phyloP scores from a whole-genome alignment of 2,113 vertebrate species.

The Heterochromis multidens region DNA sequence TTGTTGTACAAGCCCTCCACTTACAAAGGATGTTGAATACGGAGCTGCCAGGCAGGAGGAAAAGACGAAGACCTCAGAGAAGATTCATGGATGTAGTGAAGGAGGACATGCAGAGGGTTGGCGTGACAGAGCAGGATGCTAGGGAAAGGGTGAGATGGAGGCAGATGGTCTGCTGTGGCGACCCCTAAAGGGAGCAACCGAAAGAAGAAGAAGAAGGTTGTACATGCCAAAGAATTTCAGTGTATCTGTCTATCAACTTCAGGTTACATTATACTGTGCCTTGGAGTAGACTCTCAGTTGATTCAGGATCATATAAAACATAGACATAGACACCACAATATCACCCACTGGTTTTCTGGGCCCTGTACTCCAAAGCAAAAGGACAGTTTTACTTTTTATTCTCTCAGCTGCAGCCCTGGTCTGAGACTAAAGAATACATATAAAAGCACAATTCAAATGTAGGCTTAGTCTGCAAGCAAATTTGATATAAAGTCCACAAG shows the following conservation, averaged over 20 bases:
- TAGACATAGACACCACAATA: not conserved
- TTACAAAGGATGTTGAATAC: not conserved
- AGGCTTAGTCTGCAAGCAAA: not conserved
- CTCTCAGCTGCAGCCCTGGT: not conserved
- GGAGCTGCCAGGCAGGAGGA: not conserved
- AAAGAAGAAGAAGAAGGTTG: not conserved
- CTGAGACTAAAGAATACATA: too few species aligned
- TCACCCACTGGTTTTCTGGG: not conserved
- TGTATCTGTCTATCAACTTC: not conserved
- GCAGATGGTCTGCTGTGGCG: not conserved
- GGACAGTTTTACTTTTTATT: not conserved
- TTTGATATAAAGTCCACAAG: too few species aligned
- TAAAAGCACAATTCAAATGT: too few species aligned
- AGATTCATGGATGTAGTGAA: not conserved
- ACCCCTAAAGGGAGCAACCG: rapidly evolving
- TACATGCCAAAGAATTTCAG: rapidly evolving
- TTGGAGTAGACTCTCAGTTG: not conserved
- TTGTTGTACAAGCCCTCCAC: not conserved
- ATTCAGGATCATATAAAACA: not conserved
- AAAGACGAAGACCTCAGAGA: not conserved
- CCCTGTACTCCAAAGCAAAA: not conserved
- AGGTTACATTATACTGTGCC: not conserved
- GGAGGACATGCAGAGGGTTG: not conserved
- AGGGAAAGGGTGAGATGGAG: not conserved
- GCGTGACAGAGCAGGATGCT: not conserved